phyloP scores from a whole-genome alignment of 2,888 invertebrate genomes.

The Lochmaea crataegi region DNA sequence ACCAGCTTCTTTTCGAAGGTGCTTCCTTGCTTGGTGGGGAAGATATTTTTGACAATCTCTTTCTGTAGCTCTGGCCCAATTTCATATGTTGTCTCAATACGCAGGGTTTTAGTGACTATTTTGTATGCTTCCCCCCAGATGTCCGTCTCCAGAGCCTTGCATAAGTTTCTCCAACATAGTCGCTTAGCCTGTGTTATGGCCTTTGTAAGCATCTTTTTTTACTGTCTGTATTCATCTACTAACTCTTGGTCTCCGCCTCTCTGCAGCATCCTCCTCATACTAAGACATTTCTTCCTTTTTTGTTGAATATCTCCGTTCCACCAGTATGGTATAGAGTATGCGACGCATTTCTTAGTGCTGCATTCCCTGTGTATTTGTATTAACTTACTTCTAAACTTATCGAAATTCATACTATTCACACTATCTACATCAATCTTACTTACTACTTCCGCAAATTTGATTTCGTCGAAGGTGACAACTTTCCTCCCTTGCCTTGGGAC shows the following conservation, averaged over 20 bases:
- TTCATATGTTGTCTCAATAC: not conserved
- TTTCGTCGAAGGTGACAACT: not conserved
- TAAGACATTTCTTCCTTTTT: not conserved
- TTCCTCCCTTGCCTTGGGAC: not conserved
- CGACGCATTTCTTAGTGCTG: not conserved
- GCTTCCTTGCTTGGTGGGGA: not conserved
- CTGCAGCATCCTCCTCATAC: not conserved
- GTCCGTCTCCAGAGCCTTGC: constrained; percentile 23
- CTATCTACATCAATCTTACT: not conserved
- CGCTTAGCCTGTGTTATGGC: constrained; percentile 4
- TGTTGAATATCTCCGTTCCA: not conserved
- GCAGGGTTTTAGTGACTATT: constrained; percentile 22
- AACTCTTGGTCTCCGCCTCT: not conserved
- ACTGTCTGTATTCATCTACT: not conserved
- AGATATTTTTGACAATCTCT: not conserved
- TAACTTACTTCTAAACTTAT: no score
- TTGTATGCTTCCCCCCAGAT: constrained; percentile 35
- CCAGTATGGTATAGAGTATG: constrained; percentile 1
- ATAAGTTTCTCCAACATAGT: constrained; percentile 22
- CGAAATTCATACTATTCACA: no score
- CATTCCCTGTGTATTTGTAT: not conserved
- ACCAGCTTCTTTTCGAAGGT: not conserved
- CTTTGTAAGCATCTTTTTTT: not conserved
- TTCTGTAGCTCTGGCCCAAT: not conserved
- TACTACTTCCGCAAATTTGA: not conserved